Conservation (phyloP, 2,113 vertebrate genomes). For the Cromileptes altivelis region DNA sequence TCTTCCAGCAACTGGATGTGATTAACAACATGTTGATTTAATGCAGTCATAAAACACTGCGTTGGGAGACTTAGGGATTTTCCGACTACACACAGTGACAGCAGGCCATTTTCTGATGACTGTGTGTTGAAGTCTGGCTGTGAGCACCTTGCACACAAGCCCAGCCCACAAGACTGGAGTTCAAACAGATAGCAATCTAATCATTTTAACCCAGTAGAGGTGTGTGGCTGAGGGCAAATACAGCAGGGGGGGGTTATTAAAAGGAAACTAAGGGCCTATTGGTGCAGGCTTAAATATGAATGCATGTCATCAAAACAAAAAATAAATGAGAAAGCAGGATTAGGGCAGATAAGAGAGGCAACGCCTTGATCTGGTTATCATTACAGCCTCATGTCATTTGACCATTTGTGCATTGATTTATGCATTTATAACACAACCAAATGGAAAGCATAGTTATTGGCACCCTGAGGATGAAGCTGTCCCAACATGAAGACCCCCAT, state of each 20-base stretch:
- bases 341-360: neutral
- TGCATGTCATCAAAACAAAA: neutral
- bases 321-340: neutral
- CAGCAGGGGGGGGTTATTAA: neutral
- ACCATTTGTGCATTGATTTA: no score
- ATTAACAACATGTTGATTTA: neutral
- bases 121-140: conserved; percentile 6
- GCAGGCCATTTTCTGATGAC: neutral
- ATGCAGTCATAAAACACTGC: neutral
- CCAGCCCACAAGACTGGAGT: conserved; percentile 60
- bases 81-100: neutral
- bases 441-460: neutral
- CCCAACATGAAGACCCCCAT: neutral
- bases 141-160: conserved; percentile 27
- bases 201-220: conserved; percentile 38
- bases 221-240: conserved; percentile 32
- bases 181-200: conserved; percentile 59
- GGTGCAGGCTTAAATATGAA: neutral
- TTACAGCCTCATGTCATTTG: neutral
- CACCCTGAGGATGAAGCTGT: neutral
- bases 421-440: neutral
- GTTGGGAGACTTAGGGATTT: neutral
- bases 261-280: neutral
- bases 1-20: neutral
- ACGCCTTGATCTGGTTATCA: neutral